Evolutionary conservation across 1,140 invertebrate species (phyloP).

Genomic region (Anoplophora glabripennis): DNA sequence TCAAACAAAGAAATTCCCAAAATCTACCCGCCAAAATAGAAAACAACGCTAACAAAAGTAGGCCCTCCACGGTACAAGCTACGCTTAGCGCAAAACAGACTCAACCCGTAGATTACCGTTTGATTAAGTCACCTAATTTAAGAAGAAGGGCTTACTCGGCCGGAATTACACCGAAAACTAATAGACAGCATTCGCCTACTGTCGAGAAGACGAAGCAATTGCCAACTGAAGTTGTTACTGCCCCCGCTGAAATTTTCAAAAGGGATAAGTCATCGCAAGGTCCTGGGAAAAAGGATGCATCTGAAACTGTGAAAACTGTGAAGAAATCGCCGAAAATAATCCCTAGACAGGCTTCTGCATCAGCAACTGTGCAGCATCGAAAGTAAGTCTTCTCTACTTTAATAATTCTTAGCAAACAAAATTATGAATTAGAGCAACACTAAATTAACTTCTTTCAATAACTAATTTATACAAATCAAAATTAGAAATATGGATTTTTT

Average conservation of each 20-base stretch:
- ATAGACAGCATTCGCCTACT: not conserved
- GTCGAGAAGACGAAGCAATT: not conserved
- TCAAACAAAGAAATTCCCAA: constrained; percentile 5
- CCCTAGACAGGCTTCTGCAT: too few species aligned
- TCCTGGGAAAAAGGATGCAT: not conserved
- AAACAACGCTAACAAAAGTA: not conserved
- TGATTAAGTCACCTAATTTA: constrained; percentile 21
- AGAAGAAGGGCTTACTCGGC: constrained; percentile 26
- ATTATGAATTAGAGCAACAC: too few species aligned
- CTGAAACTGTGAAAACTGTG: not conserved
- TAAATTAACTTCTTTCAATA: not conserved
- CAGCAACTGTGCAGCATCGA: not conserved
- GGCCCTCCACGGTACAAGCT: constrained; percentile 6
- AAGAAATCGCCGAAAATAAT: not conserved
- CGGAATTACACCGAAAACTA: constrained; percentile 1
- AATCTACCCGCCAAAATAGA: not conserved
- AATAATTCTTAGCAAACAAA: too few species aligned
- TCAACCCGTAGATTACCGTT: constrained; percentile 13
- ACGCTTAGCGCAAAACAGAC: not conserved
- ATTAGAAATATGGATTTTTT: not conserved
- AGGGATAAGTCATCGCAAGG: not conserved
- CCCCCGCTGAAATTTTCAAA: not conserved
- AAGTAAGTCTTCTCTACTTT: not conserved
- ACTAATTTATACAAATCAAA: not conserved
- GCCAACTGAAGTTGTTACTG: not conserved